Evolutionary conservation across 1,140 invertebrate species (phyloP).

Genomic region (Eciton burchellii): DNA sequence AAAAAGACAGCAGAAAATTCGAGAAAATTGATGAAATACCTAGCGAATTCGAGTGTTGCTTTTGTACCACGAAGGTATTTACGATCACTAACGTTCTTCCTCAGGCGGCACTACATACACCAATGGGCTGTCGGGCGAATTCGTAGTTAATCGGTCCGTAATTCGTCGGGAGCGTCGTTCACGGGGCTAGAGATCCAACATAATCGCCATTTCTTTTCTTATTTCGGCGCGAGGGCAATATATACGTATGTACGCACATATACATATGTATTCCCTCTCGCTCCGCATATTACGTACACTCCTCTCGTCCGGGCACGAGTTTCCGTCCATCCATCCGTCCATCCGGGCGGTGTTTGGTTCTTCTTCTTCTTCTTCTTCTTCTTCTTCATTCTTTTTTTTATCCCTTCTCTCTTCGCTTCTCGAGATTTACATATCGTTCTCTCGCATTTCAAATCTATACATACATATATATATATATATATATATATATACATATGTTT

Average conservation of each 20-base stretch:
- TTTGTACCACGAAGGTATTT: slow-evolving; percentile 97
- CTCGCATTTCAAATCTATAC: no score
- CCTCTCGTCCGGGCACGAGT: neutral
- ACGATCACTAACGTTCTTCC: slow-evolving; percentile 76
- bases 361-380: neutral
- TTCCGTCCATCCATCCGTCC: neutral
- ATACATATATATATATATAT: neutral
- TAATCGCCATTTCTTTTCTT: neutral
- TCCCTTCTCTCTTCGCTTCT: slow-evolving; percentile 7
- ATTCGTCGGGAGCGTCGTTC: no score
- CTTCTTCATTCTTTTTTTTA: slow-evolving; percentile 13
- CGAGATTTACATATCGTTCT: neutral
- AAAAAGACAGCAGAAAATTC: slow-evolving; percentile 89
- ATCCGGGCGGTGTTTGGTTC: neutral
- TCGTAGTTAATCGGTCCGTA: slow-evolving; percentile 13
- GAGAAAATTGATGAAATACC: slow-evolving; percentile 92
- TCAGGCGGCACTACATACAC: slow-evolving; percentile 74
- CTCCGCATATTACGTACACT: slow-evolving; percentile 14
- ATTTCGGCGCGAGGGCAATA: neutral
- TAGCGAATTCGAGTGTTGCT: slow-evolving; percentile 98
- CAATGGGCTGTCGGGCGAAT: slow-evolving; percentile 69
- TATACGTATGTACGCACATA: slow-evolving; percentile 2
- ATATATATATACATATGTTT: neutral
- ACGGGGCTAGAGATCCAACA: neutral
- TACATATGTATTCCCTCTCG: neutral